Base-by-base conservation (phyloP, 1,140 invertebrate species). In the Drosophila funebris region DNA sequence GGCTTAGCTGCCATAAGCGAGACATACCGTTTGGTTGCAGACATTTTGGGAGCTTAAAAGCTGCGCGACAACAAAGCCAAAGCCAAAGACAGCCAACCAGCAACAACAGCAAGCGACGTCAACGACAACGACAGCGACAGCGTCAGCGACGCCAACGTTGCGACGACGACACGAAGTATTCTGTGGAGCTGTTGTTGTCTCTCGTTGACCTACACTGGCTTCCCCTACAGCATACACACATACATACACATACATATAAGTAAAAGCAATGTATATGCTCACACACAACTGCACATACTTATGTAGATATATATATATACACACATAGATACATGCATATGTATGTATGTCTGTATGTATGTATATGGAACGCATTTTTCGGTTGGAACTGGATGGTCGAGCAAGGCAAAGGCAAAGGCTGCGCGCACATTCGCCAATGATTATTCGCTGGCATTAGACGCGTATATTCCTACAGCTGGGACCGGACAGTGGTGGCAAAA, bases 381-480 rank as follows among this genome's bases (percentile, higher is more conserved):
- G 58, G 81, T 62, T 52, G 50, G 46, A 66, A 68, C 69, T 72
- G 67, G 57, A n/a, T n/a, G n/a, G n/a, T n/a, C n/a, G n/a, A n/a
- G n/a, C n/a, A n/a, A 76, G 73, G 53, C 71, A 56, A 64, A 85
- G 72, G 61, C 78, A 63, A 73, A 79, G 72, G 46, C 74, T 58
- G 68, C 64, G 68, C 64, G 64, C 64, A 73, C 82, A 88, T 89
- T 89, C 83, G 83, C 73, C 84, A 89, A 83, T 73, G 84, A 77
- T 89, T 60, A 83, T 88, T 78, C 83, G 84, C 73, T 83, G 83
- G 76, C 84, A 74, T 62, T 79, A 79, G 84, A 88, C 83, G 83
- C 84, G 82, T 16, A 33, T 33, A 33, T 20, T 36, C 18, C 16
- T 33, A 36, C 48, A 27, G 44, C 22, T 27, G 44, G 11, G 22